Conservation (phyloP, 2,113 vertebrate species). For the Pimephales promelas region DNA sequence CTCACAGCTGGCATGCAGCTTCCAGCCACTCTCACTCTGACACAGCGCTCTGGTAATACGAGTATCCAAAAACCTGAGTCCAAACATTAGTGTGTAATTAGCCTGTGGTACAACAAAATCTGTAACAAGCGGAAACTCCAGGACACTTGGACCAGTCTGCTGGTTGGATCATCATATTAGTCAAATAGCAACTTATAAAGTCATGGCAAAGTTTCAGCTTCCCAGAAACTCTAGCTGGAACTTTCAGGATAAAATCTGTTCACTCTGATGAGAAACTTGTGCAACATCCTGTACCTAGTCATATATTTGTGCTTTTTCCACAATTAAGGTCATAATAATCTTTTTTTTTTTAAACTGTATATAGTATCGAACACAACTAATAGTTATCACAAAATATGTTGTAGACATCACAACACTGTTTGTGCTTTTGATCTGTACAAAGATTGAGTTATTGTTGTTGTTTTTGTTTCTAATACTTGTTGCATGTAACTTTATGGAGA, state of each 20-base stretch:
- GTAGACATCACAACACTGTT: no score
- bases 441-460: not conserved
- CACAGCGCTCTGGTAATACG: conserved; percentile 43
- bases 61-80: conserved; percentile 45
- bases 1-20: conserved; percentile 50
- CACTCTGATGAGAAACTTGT: not conserved
- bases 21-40: conserved; percentile 51
- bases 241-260: not conserved
- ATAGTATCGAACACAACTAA: no score
- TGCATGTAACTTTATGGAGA: not conserved
- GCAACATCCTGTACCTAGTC: not conserved
- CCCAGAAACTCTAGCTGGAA: not conserved
- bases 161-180: conserved; percentile 21
- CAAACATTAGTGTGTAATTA: conserved; percentile 54
- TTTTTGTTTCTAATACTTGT: not conserved
- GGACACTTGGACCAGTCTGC: conserved; percentile 27
- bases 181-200: conserved; percentile 9
- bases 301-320: not conserved
- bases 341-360: no score
- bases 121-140: conserved; percentile 48
- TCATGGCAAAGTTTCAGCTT: not conserved
- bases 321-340: no score
- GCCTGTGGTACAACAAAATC: conserved; percentile 41
- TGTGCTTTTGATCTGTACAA: not conserved
- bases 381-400: no score